Percentiles rank a stretch among this genome's conserved stretches.
Evolutionary conservation across 2,888 invertebrate species (phyloP).

Genomic region (Patella ulyssiponensis): DNA sequence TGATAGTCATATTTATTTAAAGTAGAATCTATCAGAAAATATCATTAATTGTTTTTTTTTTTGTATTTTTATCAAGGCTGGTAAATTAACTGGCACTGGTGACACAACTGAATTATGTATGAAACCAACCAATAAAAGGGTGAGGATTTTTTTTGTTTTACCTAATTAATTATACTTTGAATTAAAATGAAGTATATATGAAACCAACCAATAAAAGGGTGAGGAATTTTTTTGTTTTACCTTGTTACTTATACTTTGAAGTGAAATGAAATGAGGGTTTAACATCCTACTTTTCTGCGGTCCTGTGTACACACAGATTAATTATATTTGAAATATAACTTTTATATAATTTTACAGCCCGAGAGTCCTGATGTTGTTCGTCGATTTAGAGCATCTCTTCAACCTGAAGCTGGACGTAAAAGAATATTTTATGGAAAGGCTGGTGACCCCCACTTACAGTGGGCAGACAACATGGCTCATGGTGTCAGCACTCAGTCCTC

Average conservation of each 20-base stretch:
- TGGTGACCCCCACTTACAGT: constrained; percentile 65
- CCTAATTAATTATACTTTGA: not conserved
- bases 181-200: constrained; percentile 47
- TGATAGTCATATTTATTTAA: not conserved
- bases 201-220: constrained; percentile 62
- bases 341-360: constrained; percentile 53
- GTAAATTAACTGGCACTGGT: constrained; percentile 65
- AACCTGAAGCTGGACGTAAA: constrained; percentile 67
- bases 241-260: not conserved
- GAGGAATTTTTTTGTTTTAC: constrained; percentile 14
- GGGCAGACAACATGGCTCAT: constrained; percentile 69
- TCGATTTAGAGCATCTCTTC: constrained; percentile 64
- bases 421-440: constrained; percentile 70
- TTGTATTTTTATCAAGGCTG: constrained; percentile 63
- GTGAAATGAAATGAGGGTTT: not conserved
- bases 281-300: no score
- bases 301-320: no score
- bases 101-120: constrained; percentile 65
- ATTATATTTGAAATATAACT: not conserved
- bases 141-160: constrained; percentile 32
- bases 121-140: constrained; percentile 59
- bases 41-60: constrained; percentile 15
- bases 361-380: constrained; percentile 64
- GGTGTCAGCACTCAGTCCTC: constrained; percentile 63
- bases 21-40: not conserved